Evolutionary conservation across 2,113 vertebrate genomes (phyloP).

Genomic region (Perognathus longimembris): DNA sequence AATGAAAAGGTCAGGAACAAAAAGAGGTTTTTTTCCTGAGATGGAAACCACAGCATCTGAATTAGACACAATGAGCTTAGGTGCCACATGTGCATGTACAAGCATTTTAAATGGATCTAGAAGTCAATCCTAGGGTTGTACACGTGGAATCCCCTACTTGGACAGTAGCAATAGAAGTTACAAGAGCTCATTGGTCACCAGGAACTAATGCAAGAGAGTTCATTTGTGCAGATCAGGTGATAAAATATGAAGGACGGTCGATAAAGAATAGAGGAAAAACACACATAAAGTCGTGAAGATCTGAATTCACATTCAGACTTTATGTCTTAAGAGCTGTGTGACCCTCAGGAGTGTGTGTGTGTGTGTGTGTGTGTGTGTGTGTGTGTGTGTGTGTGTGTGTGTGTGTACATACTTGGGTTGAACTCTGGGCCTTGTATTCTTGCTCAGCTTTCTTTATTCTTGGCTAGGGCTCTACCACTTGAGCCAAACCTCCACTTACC

Average conservation of each 20-base stretch:
- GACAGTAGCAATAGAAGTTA: neutral
- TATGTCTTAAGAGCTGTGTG: neutral
- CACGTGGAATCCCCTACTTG: neutral
- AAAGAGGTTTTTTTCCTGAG: neutral
- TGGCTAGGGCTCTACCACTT: too few relatives aligned
- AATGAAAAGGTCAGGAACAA: neutral
- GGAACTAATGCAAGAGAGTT: neutral
- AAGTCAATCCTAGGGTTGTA: neutral
- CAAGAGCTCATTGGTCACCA: neutral
- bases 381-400: too few relatives aligned
- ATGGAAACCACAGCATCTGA: neutral
- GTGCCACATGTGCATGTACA: neutral
- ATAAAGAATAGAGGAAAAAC: neutral
- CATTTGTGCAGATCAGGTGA: neutral
- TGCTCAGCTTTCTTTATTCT: too few relatives aligned
- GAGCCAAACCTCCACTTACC: too few relatives aligned
- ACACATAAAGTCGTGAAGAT: accelerated
- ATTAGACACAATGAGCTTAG: neutral
- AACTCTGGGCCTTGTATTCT: too few relatives aligned
- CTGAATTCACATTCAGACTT: neutral
- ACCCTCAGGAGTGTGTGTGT: neutral
- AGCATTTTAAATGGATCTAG: neutral
- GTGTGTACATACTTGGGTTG: too few relatives aligned
- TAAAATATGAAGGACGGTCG: neutral
- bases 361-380: too few relatives aligned